Conservation (phyloP, 37 sponge, comb jelly and placozoan species). For the Beroe forskalii region DNA sequence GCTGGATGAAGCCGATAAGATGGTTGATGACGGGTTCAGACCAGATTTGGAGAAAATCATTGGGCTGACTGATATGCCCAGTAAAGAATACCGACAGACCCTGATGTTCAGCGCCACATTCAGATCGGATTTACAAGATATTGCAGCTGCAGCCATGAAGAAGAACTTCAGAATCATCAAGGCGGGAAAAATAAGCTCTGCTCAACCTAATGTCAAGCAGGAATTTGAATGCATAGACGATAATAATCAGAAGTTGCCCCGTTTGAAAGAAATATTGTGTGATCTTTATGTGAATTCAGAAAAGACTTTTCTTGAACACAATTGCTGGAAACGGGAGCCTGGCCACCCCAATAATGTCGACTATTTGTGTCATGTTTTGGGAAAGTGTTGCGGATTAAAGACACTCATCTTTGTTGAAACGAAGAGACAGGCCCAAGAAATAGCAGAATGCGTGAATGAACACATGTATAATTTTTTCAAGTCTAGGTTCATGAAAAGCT, state of each 20-base stretch:
- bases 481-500: neutral
- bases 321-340: neutral
- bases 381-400: neutral
- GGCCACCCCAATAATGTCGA: conserved; percentile 67
- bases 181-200: conserved; percentile 88
- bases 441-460: conserved; percentile 58
- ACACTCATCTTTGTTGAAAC: conserved; percentile 83
- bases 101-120: conserved; percentile 99
- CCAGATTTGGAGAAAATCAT: conserved; percentile 94
- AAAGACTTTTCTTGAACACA: conserved; percentile 77
- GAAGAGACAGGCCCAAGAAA: conserved; percentile 83
- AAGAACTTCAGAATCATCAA: conserved; percentile 87
- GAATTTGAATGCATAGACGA: conserved; percentile 80
- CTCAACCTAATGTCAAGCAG: conserved; percentile 73
- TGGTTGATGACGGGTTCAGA: conserved; percentile 90
- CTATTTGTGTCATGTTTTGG: neutral
- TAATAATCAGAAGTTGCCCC: conserved; percentile 20
- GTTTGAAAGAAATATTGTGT: conserved; percentile 37
- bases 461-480: neutral
- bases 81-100: conserved; percentile 83
- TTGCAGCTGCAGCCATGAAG: conserved; percentile 80
- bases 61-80: conserved; percentile 75
- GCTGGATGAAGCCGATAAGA: conserved; percentile 97
- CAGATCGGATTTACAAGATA: conserved; percentile 95
- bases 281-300: conserved; percentile 76